Base-by-base conservation (phyloP, 2,888 invertebrate genomes). In the Beris morrisii region DNA sequence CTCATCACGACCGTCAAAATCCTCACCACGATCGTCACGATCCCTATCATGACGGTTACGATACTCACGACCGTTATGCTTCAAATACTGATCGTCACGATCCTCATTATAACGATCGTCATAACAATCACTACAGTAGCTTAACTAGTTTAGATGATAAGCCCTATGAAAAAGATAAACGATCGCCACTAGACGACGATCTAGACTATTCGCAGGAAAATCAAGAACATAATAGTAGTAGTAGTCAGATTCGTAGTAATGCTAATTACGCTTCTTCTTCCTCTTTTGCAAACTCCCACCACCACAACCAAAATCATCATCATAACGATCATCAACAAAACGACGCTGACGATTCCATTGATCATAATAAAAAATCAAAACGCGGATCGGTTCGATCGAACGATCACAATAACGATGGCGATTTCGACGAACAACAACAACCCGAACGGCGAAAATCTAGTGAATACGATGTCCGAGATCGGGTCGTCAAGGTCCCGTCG, bases 171-270 rank as follows among this genome's bases (percentile, higher is more conserved):
- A 84, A 83, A 75, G 78, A 75, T 52, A 74, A 74, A 45, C 30
- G 54, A 13, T 59, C 67, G 12, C 22, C 61, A 48, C n/a, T 65
- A 61, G 44, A 9, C 2, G 30, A 48, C 9, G 6, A 64, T 13
- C 15, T 7, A 15, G 32, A 64, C 4, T 54, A n/a, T 44, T 4
- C 64, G 6, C 5, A 44, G 13, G 38, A 50, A 6, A 63, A 43
- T 13, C 13, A 63, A 31, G 12, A 45, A n/a, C 52, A 48, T 48
- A 5, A 30, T 32, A 28, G 77, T 75, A 74, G 75, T 77, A 73
- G 75, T 77, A 82, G 82, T 82, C 80, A 78, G 80, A 80, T 83
- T 79, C 83, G 85, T 86, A 86, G 85, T 83, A 83, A 82, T 83
- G 79, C 81, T 81, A 81, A 81, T 81, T 77, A 78, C 79, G 79